Base-by-base conservation (phyloP, 37 sponge, comb jelly and placozoan species). In the Haliclona indistincta region DNA sequence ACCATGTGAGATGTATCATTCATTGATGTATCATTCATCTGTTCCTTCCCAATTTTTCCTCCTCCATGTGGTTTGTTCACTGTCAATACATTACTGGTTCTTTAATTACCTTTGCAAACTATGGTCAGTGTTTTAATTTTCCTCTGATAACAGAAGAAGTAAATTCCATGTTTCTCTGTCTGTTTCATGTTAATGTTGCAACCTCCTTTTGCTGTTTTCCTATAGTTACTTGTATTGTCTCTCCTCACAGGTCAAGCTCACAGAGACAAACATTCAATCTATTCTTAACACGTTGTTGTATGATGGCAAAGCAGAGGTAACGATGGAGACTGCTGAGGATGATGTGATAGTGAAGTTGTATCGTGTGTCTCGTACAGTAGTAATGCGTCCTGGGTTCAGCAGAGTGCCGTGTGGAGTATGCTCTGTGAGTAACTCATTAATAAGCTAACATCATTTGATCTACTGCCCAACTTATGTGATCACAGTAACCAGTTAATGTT, bases 331-430 rank as follows among this genome's bases (percentile, higher is more conserved):
- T 13, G 52, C 30, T 0, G 71, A 13, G 42, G 88, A 62, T 35
- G 81, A 58, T 0, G 68, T 30, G 2, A 26, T 37, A 0, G 66
- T 79, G 33, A 60, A 54, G 33, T 36, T 84, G 68, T 94, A 94
- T 67, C 34, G 92, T 23, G 78, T 69, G 4, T 15, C 67, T 0
- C 64, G 53, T 8, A 82, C 80, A 0, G 49, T 72, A 17, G 3
- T 82, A 8, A 22, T 45, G 43, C 51, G 71, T 30, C 60, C 94
- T 52, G 97, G 97, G 0, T 74, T 93, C 58, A 77, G 71, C 36
- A 40, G 82, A 38, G 70, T 83, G 17, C 97, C 97, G 0, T 97
- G 97, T 69, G 97, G 91, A 64, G 88, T 93, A 23, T 97, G 97
- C 60, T 86, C 94, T 4, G 88, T 97, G 43, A 85, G 88, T 70